Base-by-base conservation (phyloP, 2,888 invertebrate genomes). In the Phaedon cochleariae region DNA sequence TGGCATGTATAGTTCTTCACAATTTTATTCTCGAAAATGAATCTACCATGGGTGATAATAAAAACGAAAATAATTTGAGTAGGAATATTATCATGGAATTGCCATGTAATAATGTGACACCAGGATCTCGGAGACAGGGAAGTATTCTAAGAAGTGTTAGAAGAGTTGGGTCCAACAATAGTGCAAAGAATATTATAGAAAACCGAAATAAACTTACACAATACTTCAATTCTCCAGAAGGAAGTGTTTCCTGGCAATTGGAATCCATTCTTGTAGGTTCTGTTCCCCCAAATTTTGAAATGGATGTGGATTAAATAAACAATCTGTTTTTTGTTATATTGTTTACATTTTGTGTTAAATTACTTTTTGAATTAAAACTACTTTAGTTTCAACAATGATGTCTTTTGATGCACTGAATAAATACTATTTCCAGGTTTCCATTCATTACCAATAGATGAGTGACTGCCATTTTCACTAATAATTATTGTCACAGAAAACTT, bases 1-100 rank as follows among this genome's bases (percentile, higher is more conserved):
- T 51, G 49, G 49, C 49, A 21, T 51, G 49, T 51, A 17, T 51
- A 51, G 49, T 51, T 22, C 49, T 51, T 4, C 49, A 51, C 17
- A 51, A 22, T 22, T 22, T n/a, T 3, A 51, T 3, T 7, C 6
- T 51, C 2, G 22, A 51, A 22, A 22, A 51, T 51, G 49, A 49
- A 49, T 49, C 21, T 10, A 49, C 49, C 49, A 20, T 49, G 49
- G 49, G 15, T 49, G 21, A 49, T 20, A 10, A 21, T 49, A 15
- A 49, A 49, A 22, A 21, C 9, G 20, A 49, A 18, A 3, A 49
- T 12, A 21, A 4, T 4, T n/a, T 10, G 1, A n/a, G 4, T n/a
- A 4, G 9, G 10, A 34, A 34, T 34, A 10, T 34, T 34, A 10
- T 9, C 31, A 10, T 34, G 31, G 31, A 34, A 34, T 34, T 34